Percentiles rank a stretch among this genome's conserved stretches.
These are phyloP conservation scores for Cydia strobilella DNA, from an alignment of 1,140 invertebrate species.

Conservation along the genomic window DNA sequence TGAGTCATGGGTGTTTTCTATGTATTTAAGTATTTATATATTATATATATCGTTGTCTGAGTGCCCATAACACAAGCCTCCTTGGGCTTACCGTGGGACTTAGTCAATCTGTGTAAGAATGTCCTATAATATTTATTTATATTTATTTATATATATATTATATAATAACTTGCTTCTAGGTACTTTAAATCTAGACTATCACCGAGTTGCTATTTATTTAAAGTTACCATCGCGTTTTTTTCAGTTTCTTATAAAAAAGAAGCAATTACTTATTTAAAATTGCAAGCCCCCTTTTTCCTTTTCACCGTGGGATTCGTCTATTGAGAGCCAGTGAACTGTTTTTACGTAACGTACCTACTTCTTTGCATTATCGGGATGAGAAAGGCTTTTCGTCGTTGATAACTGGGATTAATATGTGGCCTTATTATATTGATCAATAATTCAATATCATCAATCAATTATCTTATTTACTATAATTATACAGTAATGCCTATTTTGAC, in stretches of 20 bases:
- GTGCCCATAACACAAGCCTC: no score
- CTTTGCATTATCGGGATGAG: conserved; percentile 27
- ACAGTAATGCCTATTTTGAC: no score
- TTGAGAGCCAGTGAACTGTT: conserved; percentile 26
- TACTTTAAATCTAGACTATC: not conserved
- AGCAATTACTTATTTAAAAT: conserved; percentile 31
- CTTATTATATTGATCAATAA: not conserved
- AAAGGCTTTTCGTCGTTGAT: not conserved
- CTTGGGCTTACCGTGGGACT: no score
- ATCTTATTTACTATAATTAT: no score
- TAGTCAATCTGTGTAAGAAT: no score
- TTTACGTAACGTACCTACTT: conserved; percentile 5
- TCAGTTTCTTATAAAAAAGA: conserved; percentile 18
- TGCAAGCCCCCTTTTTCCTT: conserved; percentile 22
- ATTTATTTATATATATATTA: no score
- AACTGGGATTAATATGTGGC: not conserved
- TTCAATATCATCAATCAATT: not conserved
- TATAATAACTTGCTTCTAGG: not conserved
- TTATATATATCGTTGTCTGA: no score
- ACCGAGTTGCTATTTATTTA: not conserved
- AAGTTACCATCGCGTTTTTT: not conserved
- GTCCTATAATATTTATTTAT: no score
- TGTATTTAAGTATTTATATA: no score
- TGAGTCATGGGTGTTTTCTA: no score
- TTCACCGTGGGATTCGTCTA: conserved; percentile 8